Evolutionary conservation across 2,888 invertebrate genomes (phyloP), one percentile per base, ranked within the genome.

Genomic region (Silvanus unidentatus): DNA sequence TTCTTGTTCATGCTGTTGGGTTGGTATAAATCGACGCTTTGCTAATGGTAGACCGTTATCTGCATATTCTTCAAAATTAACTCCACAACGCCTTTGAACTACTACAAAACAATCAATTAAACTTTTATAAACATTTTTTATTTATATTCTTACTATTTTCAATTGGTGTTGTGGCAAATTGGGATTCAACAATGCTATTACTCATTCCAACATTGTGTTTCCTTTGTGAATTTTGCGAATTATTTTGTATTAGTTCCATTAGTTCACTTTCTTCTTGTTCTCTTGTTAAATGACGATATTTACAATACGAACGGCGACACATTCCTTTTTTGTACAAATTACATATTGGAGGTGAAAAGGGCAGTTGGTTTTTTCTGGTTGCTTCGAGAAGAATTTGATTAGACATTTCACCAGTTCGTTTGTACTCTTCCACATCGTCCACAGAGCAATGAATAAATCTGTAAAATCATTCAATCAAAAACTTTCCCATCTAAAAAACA

Each of bases 381-480:
- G 72, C 73, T 50, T 73, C 73, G 1, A 68, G 68, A 37, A 72
- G 50, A 39, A 73, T 75, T 58, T 79, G 77, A 22, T 73, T 71
- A 1, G 88, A 86, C 61, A 90, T 73, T 62, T 84, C 81, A 1
- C 88, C 88, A 9, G 82, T 84, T 40, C 76, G 75, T 55, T 83
- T 78, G 59, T 84, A 89, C 57, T 82, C 84, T 48, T 82, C 81
- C 58, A 87, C 88, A 64, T 88, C 88, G 57, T 85, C 85, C 12
- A 84, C 75, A 1, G 82, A 77, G 60, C 88, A 87, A 68, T 90
- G 89, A 35, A 88, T 76, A 65, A 88, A 88, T 60, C 82, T 82
- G 61, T 38, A 59, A 58, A 12, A 15, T 10, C 39, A 34, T 9
- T 39, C 14, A 37, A 37, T 6, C n/a, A n/a, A n/a, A n/a, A n/a